Conservation (phyloP, 2,888 invertebrate genomes). For the Drosophila paucipuncta region DNA sequence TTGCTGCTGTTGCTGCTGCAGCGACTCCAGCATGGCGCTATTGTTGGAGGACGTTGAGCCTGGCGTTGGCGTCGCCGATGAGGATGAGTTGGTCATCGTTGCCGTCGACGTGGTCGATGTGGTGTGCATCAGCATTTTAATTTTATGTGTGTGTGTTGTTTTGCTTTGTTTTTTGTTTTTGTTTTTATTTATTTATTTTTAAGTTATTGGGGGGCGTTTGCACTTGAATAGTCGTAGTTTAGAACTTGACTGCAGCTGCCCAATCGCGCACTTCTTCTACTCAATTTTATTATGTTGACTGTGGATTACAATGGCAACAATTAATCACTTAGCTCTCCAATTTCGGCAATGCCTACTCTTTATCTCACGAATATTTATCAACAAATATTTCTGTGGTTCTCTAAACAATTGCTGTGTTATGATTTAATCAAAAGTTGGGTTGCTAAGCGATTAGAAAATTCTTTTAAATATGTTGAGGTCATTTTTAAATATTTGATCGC, state of each 20-base stretch:
- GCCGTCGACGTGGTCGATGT: slow-evolving; percentile 72
- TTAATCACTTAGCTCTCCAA: slow-evolving; percentile 12
- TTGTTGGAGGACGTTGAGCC: slow-evolving; percentile 80
- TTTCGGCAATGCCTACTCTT: background rate
- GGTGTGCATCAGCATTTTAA: slow-evolving; percentile 69
- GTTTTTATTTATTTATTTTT: background rate
- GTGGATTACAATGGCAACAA: slow-evolving; percentile 17
- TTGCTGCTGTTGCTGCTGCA: slow-evolving; percentile 63
- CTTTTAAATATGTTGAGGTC: fast-evolving
- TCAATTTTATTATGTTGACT: slow-evolving; percentile 36
- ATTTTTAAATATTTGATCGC: background rate
- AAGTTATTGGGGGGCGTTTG: slow-evolving; percentile 30
- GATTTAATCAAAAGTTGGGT: background rate
- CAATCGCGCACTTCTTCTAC: slow-evolving; percentile 42
- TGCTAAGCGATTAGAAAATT: background rate
- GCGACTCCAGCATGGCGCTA: slow-evolving; percentile 78
- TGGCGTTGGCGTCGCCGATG: slow-evolving; percentile 81
- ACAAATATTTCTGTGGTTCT: background rate
- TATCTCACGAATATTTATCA: background rate
- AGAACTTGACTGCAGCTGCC: slow-evolving; percentile 36
- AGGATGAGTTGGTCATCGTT: slow-evolving; percentile 76
- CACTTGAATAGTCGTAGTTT: slow-evolving; percentile 28
- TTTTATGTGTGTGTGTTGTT: background rate
- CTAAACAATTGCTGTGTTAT: background rate
- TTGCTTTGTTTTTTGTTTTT: background rate